Base-by-base conservation (phyloP, 2,113 vertebrate genomes). In the Strix aluco region DNA sequence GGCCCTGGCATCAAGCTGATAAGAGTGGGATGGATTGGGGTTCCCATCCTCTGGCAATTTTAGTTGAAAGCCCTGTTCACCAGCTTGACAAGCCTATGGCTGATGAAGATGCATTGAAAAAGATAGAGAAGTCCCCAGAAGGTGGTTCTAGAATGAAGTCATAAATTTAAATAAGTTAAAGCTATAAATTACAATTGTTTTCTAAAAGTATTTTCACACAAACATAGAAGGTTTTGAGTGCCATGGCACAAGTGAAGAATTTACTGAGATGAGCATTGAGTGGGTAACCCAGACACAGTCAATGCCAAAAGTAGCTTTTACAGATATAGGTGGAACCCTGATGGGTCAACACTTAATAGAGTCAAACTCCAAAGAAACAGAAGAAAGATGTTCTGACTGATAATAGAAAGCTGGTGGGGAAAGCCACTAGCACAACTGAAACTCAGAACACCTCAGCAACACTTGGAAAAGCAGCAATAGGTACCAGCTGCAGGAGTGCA, bases 111-210 rank as follows among this genome's bases (percentile, higher is more conserved):
- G 65, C 70, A 62, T 70, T 72, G 85, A 84, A 70, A 90, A 81
- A 92, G 59, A 78, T 18, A 84, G 88, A 79, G 93, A 87, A 70
- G 46, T 87, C 91, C 85, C 85, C 81, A 90, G 88, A 92, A 95
- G 85, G 46, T 36, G 1, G 65, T 69, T 83, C 91, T 70, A 66
- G 92, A 84, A 80, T 89, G 84, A 66, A 93, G 78, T 34, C 42
- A 78, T 74, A 78, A 84, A 93, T 94, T 90, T 84, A 78, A 84
- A 84, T 11, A 70, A 65, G 59, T 78, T 92, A 54, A 46, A 87
- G 73, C 73, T 62, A 55, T 47, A 78, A 73, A 92, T 73, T 19
- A 4, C 36, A 61, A 66, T 66, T 87, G 36, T 81, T 89, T 81
- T 74, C 88, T 54, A 84, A 69, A 93, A 69, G 46, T 65, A 58